Base-by-base conservation (phyloP, 1,140 invertebrate species). In the Heliconius hermathena region DNA sequence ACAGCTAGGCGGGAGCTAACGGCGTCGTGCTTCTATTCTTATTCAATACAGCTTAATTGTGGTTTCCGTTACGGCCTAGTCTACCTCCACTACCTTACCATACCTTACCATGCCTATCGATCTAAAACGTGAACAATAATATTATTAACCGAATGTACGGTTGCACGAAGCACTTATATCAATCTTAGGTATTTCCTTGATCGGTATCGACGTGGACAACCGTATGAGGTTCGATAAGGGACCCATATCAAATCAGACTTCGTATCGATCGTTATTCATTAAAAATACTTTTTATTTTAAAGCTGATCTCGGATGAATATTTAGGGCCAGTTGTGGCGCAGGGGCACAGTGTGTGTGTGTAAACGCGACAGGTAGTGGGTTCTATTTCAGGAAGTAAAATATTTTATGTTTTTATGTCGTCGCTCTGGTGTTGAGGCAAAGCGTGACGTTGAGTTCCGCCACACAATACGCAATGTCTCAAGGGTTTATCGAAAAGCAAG, bases 111-210 rank as follows among this genome's bases (percentile, higher is more conserved):
- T 83, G 81, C 82, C 83, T 87, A 85, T 90, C 88, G 87, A 93
- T 92, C 85, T 86, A 84, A 90, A 94, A 88, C 89, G 91, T 89
- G 91, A 90, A 92, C 90, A 91, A 91, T 90, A 86, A 91, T 92
- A 92, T 90, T 89, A 90, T 91, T 89, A 93, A 86, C 79, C 84
- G 80, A 87, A 85, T 88, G 87, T 89, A 91, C 90, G 88, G 91
- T 90, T 91, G 88, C 89, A 86, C 84, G 88, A 88, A 85, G 88
- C 87, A 87, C 83, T 87, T 85, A 83, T 80, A 82, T 82, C 78
- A 81, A 88, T 85, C 82, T 83, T 82, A 88, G 83, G 83, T 85
- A 88, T 85, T 88, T 84, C 81, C 85, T 85, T 89, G 87, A 91
- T 91, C 82, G 82, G 77, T 84, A 84, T 87, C 85, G 83, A 86